Base-by-base conservation (phyloP, 1,140 invertebrate genomes). In the Carposina sasakii region DNA sequence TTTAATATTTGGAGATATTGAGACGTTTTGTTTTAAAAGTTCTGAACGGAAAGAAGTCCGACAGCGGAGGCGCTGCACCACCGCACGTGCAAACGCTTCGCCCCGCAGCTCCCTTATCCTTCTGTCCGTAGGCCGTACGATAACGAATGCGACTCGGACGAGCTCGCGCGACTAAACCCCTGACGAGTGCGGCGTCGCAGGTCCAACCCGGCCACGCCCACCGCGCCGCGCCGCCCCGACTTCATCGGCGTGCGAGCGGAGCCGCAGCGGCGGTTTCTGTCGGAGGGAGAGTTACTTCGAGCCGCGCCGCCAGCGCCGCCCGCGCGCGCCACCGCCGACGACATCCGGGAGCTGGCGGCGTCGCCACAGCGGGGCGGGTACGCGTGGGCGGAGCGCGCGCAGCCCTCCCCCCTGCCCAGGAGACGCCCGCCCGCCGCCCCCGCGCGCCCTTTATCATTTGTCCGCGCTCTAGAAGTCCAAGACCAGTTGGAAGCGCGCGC, bases 381-480 rank as follows among this genome's bases (percentile, higher is more conserved):
- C 74, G 90, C 91, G 77, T 95, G 93, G 93, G 93, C 94, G 67
- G 93, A 94, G 71, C 93, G 94, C 65, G 75, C 94, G 40, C 70
- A 62, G 40, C 55, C 67, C 52, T 45, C 65, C 24, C 74, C 89
- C 90, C 74, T 88, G 90, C 13, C 87, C 87, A 23, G 83, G 88
- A 19, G 90, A 90, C 36, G 91, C 91, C 10, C 90, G 91, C 0
- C 85, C 87, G 20, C 91, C 91, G 3, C 90, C 90, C 31, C 92
- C 91, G 58, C 86, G 31, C 87, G 96, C 36, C 96, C 96, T 1
- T 94, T 97, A 88, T 96, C 95, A 24, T 97, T 98, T 85, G 94
- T 97, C 17, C 90, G 94, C 54, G 96, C 95, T 5, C 86, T 97
- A 16, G 95, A 97, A 86, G 94, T 96, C 89, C 93, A 94, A 48